Evolutionary conservation across 2,113 vertebrate species (phyloP), one percentile per base, ranked within the genome.

Genomic region (Dolichallabes microphthalmus): DNA sequence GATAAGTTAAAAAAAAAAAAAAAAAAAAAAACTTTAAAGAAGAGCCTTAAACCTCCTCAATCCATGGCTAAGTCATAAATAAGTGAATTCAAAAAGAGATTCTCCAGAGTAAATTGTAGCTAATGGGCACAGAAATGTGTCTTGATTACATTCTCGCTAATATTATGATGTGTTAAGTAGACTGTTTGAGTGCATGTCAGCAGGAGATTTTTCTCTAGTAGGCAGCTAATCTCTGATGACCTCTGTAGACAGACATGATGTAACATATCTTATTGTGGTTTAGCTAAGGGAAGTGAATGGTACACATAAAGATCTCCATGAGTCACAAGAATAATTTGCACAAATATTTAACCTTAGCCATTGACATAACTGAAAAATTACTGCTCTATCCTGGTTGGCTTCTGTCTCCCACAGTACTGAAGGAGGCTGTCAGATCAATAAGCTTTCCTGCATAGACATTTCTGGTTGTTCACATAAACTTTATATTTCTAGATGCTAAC

Each of bases 211-310:
- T 87, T 78, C 86, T 85, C 57, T 66, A 63, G 66, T 60, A 84
- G 75, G 90, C 81, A 85, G 71, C 86, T 90, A 82, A 88, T 87
- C 88, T 85, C 64, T 2, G 55, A 22, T 73, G 53, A 88, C 87
- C 77, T 84, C 86, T 86, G 64, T 77, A 82, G 84, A 91, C 86
- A 80, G 61, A 87, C 79, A 61, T 90, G 87, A 82, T 92, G 89
- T 94, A 87, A 84, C 64, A 87, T 86, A 77, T 87, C 82, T 91
- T 90, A 92, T 90, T 91, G 88, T 93, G 88, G 87, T 82, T 85
- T 69, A 45, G 64, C 86, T 57, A 82, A 76, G 83, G 82, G 83
- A 81, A 87, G 74, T 60, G 85, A 86, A 87, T 85, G 58, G 85
- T 76, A 82, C 69, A 84, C 86, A 32, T 63, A 83, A 83, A 85